These are phyloP conservation scores for Limnephilus rhombicus DNA, from an alignment of 2,888 invertebrate genomes.

Conservation along the genomic window DNA sequence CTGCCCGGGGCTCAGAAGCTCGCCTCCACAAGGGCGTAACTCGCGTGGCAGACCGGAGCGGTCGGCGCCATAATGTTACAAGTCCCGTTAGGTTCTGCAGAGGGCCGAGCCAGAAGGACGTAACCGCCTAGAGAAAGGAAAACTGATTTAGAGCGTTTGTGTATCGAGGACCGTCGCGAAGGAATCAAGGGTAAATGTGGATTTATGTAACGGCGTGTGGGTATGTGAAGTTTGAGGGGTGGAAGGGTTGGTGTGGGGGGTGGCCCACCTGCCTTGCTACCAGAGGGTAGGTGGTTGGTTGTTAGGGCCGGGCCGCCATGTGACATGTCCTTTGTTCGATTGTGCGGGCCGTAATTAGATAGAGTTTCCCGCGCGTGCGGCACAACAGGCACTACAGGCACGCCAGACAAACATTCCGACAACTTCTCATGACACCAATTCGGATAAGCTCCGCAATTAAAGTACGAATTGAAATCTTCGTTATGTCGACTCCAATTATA, in stretches of 20 bases:
- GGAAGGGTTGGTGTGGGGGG: constrained; percentile 39
- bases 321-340: constrained; percentile 66
- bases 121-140: constrained; percentile 42
- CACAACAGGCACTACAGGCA: neutral
- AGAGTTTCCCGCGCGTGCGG: constrained; percentile 61
- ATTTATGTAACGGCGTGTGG: constrained; percentile 64
- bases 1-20: constrained; percentile 62
- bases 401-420: constrained; percentile 51
- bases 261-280: constrained; percentile 38
- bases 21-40: constrained; percentile 43
- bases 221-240: constrained; percentile 57
- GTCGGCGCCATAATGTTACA: constrained; percentile 17
- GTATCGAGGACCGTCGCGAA: constrained; percentile 48
- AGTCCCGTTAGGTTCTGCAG: constrained; percentile 5
- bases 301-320: constrained; percentile 58
- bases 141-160: constrained; percentile 57
- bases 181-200: constrained; percentile 65
- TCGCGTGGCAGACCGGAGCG: constrained; percentile 27
- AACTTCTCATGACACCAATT: constrained; percentile 56
- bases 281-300: constrained; percentile 24
- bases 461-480: constrained; percentile 55
- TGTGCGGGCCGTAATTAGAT: constrained; percentile 64
- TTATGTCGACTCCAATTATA: constrained; percentile 50
- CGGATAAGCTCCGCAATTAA: constrained; percentile 55
- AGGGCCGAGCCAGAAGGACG: constrained; percentile 34